Conservation (phyloP, 2,888 invertebrate genomes). For the Spisula subtruncata region DNA sequence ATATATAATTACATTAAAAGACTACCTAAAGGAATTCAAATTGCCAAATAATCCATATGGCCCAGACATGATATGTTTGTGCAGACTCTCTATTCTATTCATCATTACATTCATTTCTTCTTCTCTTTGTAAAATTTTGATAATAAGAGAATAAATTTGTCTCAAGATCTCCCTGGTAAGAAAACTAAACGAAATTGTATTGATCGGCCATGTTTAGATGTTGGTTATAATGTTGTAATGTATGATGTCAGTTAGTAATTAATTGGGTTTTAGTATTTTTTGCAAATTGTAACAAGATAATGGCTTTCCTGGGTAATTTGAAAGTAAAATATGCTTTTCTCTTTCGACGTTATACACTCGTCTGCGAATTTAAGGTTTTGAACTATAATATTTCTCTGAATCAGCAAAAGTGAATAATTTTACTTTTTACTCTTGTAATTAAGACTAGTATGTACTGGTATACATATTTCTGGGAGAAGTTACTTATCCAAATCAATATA, state of each 20-base stretch:
- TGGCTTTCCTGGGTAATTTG: neutral
- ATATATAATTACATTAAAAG: neutral
- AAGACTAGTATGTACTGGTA: too few relatives aligned
- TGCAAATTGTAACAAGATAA: neutral
- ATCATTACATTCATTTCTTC: neutral
- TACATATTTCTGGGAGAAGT: too few relatives aligned
- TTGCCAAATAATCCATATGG: neutral
- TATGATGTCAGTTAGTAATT: neutral
- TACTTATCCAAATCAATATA: too few relatives aligned
- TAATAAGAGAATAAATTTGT: neutral
- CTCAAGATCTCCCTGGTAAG: neutral
- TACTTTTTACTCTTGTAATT: too few relatives aligned
- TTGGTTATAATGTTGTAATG: neutral
- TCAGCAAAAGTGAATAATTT: too few relatives aligned
- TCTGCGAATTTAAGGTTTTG: too few relatives aligned
- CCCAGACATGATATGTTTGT: constrained; percentile 2
- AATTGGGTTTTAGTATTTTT: neutral
- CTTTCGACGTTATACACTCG: too few relatives aligned
- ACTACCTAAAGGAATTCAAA: neutral
- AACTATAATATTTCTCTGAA: too few relatives aligned
- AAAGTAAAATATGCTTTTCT: neutral
- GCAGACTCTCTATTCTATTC: neutral
- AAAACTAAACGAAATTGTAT: neutral
- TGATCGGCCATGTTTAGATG: neutral
- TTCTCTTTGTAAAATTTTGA: neutral